Conservation (phyloP, 2,888 invertebrate genomes). For the Alcis repandata region DNA sequence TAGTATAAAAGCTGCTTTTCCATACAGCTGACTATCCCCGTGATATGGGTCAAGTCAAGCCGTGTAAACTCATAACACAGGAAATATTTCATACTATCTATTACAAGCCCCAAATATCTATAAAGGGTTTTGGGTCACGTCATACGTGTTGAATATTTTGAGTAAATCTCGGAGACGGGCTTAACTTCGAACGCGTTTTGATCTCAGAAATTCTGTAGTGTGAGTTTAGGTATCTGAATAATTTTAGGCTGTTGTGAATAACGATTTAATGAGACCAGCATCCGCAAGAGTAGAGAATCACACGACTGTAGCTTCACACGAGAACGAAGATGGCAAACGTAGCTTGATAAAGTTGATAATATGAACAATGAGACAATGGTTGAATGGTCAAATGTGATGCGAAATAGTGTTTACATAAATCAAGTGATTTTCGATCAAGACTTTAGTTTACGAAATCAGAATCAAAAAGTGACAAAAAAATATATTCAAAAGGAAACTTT, state of each 20-base stretch:
- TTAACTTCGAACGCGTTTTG: slow-evolving; percentile 14
- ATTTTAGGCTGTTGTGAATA: background rate
- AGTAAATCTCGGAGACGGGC: slow-evolving; percentile 17
- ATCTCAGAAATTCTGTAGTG: slow-evolving; percentile 7
- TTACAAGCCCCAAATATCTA: slow-evolving; percentile 46
- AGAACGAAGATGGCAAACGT: too few species aligned
- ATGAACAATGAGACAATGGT: too few species aligned
- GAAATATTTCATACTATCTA: slow-evolving; percentile 55
- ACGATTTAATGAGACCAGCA: background rate
- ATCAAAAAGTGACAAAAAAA: too few species aligned
- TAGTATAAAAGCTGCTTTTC: slow-evolving; percentile 9
- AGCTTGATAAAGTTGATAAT: too few species aligned
- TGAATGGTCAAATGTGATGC: too few species aligned
- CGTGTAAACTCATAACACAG: slow-evolving; percentile 52
- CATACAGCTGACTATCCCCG: slow-evolving; percentile 48
- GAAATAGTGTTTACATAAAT: too few species aligned
- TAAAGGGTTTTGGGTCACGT: slow-evolving; percentile 37
- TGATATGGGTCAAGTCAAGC: slow-evolving; percentile 61
- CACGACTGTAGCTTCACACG: too few species aligned
- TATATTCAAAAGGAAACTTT: too few species aligned
- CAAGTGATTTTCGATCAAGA: too few species aligned
- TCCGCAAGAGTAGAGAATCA: too few species aligned
- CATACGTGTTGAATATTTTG: slow-evolving; percentile 35
- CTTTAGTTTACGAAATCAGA: too few species aligned
- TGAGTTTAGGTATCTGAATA: background rate